These are phyloP conservation scores for Pandemis heparana DNA, from an alignment of 2,888 invertebrate species.

Conservation along the genomic window DNA sequence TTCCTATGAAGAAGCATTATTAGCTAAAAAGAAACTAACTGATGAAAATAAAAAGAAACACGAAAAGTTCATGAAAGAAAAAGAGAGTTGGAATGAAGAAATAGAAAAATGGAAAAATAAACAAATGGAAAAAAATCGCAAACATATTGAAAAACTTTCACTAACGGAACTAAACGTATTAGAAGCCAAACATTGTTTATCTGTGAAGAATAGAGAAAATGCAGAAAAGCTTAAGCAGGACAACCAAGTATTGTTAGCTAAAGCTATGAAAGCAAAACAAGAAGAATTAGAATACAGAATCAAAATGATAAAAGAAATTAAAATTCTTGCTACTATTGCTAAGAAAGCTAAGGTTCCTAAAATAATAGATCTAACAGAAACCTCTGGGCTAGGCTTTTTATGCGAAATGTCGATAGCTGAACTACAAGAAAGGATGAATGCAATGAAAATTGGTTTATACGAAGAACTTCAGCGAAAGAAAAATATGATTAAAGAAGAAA, in stretches of 20 bases:
- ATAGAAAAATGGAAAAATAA: slow-evolving; percentile 80
- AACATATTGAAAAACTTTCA: slow-evolving; percentile 73
- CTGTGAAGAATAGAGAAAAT: slow-evolving; percentile 64
- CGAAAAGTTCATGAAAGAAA: slow-evolving; percentile 80
- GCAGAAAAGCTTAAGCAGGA: slow-evolving; percentile 69
- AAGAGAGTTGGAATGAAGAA: slow-evolving; percentile 75
- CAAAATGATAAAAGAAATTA: slow-evolving; percentile 82
- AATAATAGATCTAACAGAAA: slow-evolving; percentile 86
- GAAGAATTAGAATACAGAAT: slow-evolving; percentile 80
- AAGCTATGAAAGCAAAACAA: slow-evolving; percentile 75
- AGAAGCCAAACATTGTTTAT: slow-evolving; percentile 63
- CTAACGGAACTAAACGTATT: slow-evolving; percentile 64
- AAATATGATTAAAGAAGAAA: slow-evolving; percentile 72
- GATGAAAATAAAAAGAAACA: slow-evolving; percentile 82
- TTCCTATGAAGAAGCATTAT: slow-evolving; percentile 85
- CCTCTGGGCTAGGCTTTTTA: slow-evolving; percentile 84
- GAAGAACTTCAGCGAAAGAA: slow-evolving; percentile 83
- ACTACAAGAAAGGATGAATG: slow-evolving; percentile 82
- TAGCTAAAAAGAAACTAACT: slow-evolving; percentile 81
- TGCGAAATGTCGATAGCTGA: slow-evolving; percentile 89
- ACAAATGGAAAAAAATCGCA: slow-evolving; percentile 80
- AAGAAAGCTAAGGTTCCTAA: slow-evolving; percentile 80
- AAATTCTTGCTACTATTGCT: slow-evolving; percentile 77
- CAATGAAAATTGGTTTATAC: slow-evolving; percentile 79
- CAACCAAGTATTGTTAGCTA: slow-evolving; percentile 62